A percentile compares a stretch with the other conserved stretches of the same genome.
Conservation (phyloP, 2,888 invertebrate genomes). For the Polietes domitor region DNA sequence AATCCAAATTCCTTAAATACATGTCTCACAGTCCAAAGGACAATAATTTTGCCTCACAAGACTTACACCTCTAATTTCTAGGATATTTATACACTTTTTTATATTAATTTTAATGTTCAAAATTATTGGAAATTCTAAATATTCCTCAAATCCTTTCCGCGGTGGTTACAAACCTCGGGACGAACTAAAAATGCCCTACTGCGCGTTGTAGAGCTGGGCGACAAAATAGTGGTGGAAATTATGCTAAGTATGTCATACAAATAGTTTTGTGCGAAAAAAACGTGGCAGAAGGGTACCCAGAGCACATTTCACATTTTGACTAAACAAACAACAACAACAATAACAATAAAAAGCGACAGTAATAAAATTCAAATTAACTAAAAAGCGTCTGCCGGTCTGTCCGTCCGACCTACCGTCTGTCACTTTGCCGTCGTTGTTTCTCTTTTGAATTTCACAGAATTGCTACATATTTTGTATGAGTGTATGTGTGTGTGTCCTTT, state of each 20-base stretch:
- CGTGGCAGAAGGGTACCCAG: slow-evolving; percentile 16
- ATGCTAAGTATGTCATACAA: slow-evolving; percentile 53
- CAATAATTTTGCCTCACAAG: no score
- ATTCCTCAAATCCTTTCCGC: no score
- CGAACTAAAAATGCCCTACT: neutral
- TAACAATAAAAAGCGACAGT: slow-evolving; percentile 61
- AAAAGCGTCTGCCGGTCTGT: slow-evolving; percentile 45
- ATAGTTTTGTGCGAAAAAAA: slow-evolving; percentile 26
- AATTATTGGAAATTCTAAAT: no score
- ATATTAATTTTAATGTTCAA: no score
- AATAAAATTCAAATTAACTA: slow-evolving; percentile 67
- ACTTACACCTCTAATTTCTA: no score
- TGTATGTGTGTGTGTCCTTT: slow-evolving; percentile 46
- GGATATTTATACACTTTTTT: no score
- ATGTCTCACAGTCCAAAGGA: no score
- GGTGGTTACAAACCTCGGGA: neutral
- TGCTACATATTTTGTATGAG: slow-evolving; percentile 22
- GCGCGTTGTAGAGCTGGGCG: neutral
- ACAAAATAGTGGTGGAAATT: slow-evolving; percentile 60
- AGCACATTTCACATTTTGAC: slow-evolving; percentile 12
- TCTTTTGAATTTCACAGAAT: slow-evolving; percentile 31
- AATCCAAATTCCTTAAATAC: no score
- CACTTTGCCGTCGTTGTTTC: slow-evolving; percentile 20
- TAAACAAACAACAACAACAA: slow-evolving; percentile 43
- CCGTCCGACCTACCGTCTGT: neutral